Percentiles rank a stretch among this genome's conserved stretches.
These are phyloP conservation scores for Sarcoramphus papa DNA, from an alignment of 2,797 vertebrate species.

Conservation along the genomic window DNA sequence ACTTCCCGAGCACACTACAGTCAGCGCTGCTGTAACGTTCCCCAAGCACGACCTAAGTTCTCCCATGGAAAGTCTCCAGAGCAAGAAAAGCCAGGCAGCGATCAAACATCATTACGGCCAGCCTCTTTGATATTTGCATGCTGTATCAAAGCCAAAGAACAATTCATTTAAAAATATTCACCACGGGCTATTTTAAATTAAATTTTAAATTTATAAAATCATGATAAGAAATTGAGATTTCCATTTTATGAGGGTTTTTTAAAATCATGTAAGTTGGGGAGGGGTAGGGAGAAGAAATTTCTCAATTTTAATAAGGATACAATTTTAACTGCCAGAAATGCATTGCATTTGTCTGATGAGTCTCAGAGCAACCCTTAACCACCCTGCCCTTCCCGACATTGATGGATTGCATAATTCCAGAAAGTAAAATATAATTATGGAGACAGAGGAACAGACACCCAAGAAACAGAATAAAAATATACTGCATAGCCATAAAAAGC, in stretches of 20 bases:
- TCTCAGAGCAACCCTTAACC: conserved; percentile 43
- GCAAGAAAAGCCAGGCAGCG: background rate
- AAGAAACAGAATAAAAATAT: conserved; percentile 52
- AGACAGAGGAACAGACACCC: conserved; percentile 61
- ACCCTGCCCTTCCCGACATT: conserved; percentile 45
- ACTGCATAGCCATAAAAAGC: conserved; percentile 25
- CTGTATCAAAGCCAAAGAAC: conserved; percentile 5
- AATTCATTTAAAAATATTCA: conserved; percentile 3
- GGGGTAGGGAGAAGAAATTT: background rate
- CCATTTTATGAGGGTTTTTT: background rate
- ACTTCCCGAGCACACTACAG: background rate
- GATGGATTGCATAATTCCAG: conserved; percentile 61
- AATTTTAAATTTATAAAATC: background rate
- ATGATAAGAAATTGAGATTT: background rate
- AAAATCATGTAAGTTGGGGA: background rate
- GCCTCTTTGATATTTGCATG: background rate
- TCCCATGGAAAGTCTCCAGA: background rate
- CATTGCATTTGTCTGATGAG: conserved; percentile 25
- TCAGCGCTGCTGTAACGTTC: fast-evolving
- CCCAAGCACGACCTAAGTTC: background rate
- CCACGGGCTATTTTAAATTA: background rate
- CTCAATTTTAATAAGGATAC: background rate
- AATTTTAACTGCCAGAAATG: conserved; percentile 23
- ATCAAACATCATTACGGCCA: background rate
- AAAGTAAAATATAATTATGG: conserved; percentile 65